These are phyloP conservation scores for Zapus hudsonius DNA, from an alignment of 2,113 vertebrate species.

Conservation along the genomic window DNA sequence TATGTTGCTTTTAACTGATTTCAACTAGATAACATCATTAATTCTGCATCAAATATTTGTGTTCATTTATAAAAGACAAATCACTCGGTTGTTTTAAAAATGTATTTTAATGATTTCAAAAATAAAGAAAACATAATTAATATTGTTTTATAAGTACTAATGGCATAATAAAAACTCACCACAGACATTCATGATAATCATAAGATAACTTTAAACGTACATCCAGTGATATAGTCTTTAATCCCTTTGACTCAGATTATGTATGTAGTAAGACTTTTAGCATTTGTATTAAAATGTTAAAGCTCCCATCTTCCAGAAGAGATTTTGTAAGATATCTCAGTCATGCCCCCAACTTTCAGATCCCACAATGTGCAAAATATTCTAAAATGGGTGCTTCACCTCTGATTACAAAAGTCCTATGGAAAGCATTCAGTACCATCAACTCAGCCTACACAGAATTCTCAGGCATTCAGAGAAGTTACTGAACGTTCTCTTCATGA, in stretches of 20 bases:
- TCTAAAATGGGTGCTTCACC: background rate
- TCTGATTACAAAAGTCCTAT: background rate
- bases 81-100: background rate
- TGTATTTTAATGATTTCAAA: constrained; percentile 39
- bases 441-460: background rate
- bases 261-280: background rate
- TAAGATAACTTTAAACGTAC: background rate
- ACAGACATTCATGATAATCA: background rate
- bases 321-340: background rate
- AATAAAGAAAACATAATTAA: constrained; percentile 21
- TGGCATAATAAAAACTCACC: background rate
- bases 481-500: background rate
- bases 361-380: background rate
- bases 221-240: background rate
- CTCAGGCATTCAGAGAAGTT: background rate
- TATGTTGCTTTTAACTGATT: constrained; percentile 41
- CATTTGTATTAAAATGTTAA: constrained; percentile 25
- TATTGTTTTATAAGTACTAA: background rate
- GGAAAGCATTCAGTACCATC: background rate
- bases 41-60: background rate
- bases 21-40: background rate
- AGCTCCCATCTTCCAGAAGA: background rate
- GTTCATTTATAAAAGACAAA: constrained; percentile 32
- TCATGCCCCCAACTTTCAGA: background rate
- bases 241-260: constrained; percentile 1